Conservation (phyloP, 2,797 vertebrate genomes). For the Sebastes melanostomus region DNA sequence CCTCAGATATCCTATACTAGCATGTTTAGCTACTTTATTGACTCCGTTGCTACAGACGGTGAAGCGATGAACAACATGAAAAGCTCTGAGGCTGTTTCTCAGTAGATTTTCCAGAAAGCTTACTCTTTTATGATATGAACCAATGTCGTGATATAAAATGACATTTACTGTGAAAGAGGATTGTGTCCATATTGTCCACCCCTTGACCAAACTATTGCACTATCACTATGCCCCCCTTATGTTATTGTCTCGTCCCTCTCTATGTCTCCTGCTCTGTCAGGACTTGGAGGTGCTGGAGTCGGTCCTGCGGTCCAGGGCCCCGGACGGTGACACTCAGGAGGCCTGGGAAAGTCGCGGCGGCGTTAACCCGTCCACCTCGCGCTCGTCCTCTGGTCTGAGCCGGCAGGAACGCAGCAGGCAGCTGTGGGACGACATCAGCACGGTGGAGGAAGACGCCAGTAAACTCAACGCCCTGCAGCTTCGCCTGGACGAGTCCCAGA, state of each 20-base stretch:
- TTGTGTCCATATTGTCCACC: too few relatives aligned
- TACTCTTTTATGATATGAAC: too few relatives aligned
- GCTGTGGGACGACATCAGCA: conserved; percentile 88
- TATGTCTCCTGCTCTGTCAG: conserved; percentile 65
- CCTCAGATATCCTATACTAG: too few relatives aligned
- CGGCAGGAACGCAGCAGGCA: conserved; percentile 90
- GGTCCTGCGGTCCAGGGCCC: conserved; percentile 78
- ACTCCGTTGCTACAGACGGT: too few relatives aligned
- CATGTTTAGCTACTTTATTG: too few relatives aligned
- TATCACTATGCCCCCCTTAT: too few relatives aligned
- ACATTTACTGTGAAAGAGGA: too few relatives aligned
- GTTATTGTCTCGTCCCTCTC: not conserved
- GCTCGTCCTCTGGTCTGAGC: conserved; percentile 73
- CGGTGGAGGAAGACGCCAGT: conserved; percentile 87
- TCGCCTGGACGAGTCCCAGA: conserved; percentile 94
- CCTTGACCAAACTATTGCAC: too few relatives aligned
- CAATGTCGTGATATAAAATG: too few relatives aligned
- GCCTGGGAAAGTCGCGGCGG: conserved; percentile 83
- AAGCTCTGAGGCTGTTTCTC: too few relatives aligned
- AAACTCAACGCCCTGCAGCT: conserved; percentile 90
- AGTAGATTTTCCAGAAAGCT: too few relatives aligned
- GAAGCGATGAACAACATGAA: too few relatives aligned
- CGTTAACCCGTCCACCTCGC: conserved; percentile 68
- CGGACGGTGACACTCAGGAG: conserved; percentile 79
- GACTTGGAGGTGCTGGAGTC: conserved; percentile 89